Conservation (phyloP, 2,797 vertebrate genomes). For the Cercopithecus mitis region DNA sequence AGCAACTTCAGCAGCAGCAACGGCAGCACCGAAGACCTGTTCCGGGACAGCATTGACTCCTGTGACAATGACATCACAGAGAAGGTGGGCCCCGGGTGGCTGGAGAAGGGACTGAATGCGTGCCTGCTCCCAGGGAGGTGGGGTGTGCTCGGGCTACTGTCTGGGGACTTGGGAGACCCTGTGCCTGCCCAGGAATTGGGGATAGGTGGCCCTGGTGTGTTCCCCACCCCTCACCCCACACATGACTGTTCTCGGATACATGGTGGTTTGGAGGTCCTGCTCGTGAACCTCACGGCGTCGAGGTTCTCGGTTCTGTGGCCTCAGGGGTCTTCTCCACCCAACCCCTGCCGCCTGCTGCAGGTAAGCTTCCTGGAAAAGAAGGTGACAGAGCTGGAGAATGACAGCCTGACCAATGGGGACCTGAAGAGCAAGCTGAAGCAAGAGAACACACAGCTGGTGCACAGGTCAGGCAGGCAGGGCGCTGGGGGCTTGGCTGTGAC, state of each 20-base stretch:
- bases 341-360: neutral
- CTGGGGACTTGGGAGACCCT: neutral
- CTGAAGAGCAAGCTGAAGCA: conserved; percentile 96
- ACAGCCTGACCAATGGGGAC: conserved; percentile 92
- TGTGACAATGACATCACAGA: conserved; percentile 96
- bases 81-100: conserved; percentile 87
- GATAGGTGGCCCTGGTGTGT: neutral
- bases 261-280: neutral
- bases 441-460: conserved; percentile 96
- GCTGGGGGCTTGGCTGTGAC: neutral
- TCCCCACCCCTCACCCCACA: too few species aligned
- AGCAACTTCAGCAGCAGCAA: conserved; percentile 98
- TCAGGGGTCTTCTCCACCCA: neutral
- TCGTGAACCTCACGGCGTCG: fast-evolving
- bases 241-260: fast-evolving
- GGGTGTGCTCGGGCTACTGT: neutral
- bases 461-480: conserved; percentile 87
- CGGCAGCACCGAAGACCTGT: conserved; percentile 97
- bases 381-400: conserved; percentile 94
- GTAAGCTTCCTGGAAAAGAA: conserved; percentile 92
- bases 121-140: fast-evolving
- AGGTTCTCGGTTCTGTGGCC: neutral
- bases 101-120: fast-evolving
- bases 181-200: neutral
- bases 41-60: conserved; percentile 96